Evolutionary conservation across 1,140 invertebrate species (phyloP).

Genomic region (Steinernema feltiae): DNA sequence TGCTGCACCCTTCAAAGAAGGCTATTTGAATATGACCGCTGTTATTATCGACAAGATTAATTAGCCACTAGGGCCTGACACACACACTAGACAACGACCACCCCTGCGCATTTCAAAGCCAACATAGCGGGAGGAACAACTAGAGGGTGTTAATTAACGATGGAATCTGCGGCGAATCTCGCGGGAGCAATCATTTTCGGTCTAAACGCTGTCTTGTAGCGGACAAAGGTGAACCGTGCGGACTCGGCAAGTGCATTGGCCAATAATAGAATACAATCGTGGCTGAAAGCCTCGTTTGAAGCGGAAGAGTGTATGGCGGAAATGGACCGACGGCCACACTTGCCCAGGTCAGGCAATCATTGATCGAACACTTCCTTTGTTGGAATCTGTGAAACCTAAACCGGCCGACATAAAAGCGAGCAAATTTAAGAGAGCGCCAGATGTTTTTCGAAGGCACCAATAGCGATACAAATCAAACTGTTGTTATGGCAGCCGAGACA

Average conservation of each 20-base stretch:
- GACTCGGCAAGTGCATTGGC: too few species aligned
- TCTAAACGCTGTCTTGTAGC: too few species aligned
- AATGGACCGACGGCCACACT: too few species aligned
- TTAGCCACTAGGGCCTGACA: neutral
- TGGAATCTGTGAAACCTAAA: too few species aligned
- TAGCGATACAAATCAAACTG: neutral
- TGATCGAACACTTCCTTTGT: too few species aligned
- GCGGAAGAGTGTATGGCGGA: too few species aligned
- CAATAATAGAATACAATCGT: too few species aligned
- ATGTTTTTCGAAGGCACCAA: neutral
- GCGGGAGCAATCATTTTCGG: neutral
- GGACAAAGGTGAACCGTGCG: too few species aligned
- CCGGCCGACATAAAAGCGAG: too few species aligned
- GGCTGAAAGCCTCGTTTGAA: too few species aligned
- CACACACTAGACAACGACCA: neutral
- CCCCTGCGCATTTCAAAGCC: neutral
- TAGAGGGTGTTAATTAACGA: neutral
- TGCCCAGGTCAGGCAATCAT: too few species aligned
- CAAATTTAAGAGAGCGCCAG: neutral
- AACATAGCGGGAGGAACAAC: neutral
- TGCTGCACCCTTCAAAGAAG: neutral
- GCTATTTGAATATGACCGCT: neutral
- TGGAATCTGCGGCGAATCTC: neutral
- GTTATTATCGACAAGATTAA: slow-evolving; percentile 14
- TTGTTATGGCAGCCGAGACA: slow-evolving; percentile 11